These are phyloP conservation scores for Drosophila paranaensis DNA, from an alignment of 2,888 invertebrate genomes.

Conservation along the genomic window DNA sequence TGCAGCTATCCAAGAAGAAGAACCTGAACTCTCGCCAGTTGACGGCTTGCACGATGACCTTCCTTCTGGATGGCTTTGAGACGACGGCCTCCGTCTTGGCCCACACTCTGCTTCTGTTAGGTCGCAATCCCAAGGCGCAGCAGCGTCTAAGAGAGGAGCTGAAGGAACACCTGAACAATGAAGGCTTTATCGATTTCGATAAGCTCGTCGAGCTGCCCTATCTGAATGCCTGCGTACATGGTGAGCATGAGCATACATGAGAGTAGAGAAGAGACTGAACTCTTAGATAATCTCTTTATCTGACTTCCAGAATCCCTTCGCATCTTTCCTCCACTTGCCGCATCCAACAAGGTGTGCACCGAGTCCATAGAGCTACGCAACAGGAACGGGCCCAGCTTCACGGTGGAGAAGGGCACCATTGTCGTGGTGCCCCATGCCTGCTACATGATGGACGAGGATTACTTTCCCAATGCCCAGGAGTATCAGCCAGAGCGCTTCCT, in stretches of 20 bases:
- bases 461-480: constrained; percentile 66
- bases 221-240: constrained; percentile 82
- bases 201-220: constrained; percentile 76
- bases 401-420: constrained; percentile 64
- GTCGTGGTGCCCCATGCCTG: constrained; percentile 70
- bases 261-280: rapidly evolving
- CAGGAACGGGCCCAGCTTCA: constrained; percentile 65
- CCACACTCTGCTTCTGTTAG: constrained; percentile 71
- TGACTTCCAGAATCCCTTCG: constrained; percentile 70
- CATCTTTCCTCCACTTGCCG: constrained; percentile 67
- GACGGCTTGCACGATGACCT: constrained; percentile 79
- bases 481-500: constrained; percentile 81
- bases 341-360: constrained; percentile 71
- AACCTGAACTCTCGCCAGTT: constrained; percentile 56
- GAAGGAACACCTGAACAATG: constrained; percentile 37
- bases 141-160: constrained; percentile 77
- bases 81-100: constrained; percentile 78
- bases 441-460: constrained; percentile 72
- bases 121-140: constrained; percentile 65
- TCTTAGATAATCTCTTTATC: not conserved
- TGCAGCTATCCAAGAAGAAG: constrained; percentile 78
- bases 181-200: constrained; percentile 73
- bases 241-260: constrained; percentile 65
- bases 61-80: constrained; percentile 83
- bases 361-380: constrained; percentile 66